Conservation (phyloP, 2,888 invertebrate species). For the Agonum fuliginosum region DNA sequence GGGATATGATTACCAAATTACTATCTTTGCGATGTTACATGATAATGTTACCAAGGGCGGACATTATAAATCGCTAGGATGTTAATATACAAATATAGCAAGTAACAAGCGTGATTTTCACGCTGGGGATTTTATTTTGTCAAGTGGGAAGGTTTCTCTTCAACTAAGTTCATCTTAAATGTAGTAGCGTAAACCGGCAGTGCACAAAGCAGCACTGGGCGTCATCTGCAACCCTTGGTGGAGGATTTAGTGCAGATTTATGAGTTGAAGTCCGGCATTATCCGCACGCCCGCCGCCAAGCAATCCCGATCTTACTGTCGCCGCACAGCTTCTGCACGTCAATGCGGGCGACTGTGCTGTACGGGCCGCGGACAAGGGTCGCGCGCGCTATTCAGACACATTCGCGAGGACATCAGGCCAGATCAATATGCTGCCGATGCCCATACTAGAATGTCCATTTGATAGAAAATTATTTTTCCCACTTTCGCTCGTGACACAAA, state of each 20-base stretch:
- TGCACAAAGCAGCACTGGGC: background rate
- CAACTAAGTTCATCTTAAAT: background rate
- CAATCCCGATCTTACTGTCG: conserved; percentile 52
- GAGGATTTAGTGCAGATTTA: conserved; percentile 53
- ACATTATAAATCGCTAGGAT: no score
- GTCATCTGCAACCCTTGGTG: background rate
- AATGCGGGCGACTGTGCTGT: conserved; percentile 42
- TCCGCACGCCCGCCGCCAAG: conserved; percentile 10
- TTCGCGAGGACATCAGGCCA: conserved; percentile 46
- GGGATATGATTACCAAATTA: no score
- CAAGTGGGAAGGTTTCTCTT: no score
- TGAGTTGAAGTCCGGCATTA: conserved; percentile 35
- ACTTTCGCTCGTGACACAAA: no score
- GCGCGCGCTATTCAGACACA: conserved; percentile 43
- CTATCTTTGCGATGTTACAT: no score
- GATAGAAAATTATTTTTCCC: no score
- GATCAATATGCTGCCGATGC: conserved; percentile 50
- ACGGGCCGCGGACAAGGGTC: conserved; percentile 52
- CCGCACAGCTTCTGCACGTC: conserved; percentile 53
- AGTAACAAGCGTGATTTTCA: no score
- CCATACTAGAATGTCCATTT: background rate
- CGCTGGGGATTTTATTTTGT: no score
- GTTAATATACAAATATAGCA: no score
- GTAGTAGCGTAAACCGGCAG: background rate
- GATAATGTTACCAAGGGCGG: no score